Percentiles rank a stretch among this genome's conserved stretches.
Conservation (phyloP, 2,113 vertebrate genomes). For the Pelecanus crispus region DNA sequence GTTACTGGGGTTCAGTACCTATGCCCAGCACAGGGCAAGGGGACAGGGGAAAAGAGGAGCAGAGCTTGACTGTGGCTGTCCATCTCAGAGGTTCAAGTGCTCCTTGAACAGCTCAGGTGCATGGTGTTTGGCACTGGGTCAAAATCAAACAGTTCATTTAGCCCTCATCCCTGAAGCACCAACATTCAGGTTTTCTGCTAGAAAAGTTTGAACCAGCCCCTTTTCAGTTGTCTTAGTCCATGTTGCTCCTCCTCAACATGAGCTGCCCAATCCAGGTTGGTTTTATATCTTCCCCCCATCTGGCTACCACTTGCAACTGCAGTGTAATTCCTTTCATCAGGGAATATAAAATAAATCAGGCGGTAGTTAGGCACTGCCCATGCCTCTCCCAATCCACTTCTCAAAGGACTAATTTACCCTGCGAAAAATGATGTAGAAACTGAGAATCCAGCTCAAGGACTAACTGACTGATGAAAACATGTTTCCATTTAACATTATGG, state of each 20-base stretch:
- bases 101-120: not conserved
- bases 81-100: not conserved
- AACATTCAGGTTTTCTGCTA: not conserved
- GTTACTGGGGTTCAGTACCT: not conserved
- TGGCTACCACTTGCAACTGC: not conserved
- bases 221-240: not conserved
- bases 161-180: not conserved
- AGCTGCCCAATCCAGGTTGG: not conserved
- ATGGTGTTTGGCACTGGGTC: not conserved
- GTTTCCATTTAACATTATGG: not conserved
- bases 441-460: not conserved
- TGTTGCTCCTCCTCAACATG: not conserved
- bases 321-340: not conserved
- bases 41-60: not conserved
- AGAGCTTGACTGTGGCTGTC: not conserved
- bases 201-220: not conserved
- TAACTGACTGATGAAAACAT: not conserved
- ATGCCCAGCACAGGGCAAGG: rapidly evolving
- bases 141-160: not conserved
- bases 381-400: not conserved
- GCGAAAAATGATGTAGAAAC: not conserved
- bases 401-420: not conserved
- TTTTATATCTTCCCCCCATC: not conserved
- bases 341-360: not conserved
- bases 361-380: not conserved